Base-by-base conservation (phyloP, 2,113 vertebrate genomes). In the Toxostoma redivivum region DNA sequence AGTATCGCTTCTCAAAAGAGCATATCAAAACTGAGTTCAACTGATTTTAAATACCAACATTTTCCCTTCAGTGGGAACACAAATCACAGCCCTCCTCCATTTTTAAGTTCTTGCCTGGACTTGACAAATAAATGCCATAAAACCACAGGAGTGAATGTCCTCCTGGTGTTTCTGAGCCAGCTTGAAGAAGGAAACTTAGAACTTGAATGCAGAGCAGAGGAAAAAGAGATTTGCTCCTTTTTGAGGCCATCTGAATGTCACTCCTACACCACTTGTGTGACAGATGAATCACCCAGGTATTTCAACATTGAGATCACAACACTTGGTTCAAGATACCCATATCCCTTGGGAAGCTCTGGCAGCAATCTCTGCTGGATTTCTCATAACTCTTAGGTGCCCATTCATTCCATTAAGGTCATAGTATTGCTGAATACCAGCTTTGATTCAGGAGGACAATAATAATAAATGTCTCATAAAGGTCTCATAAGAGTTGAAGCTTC, bases 31-130 rank as follows among this genome's bases (percentile, higher is more conserved):
- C 48, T 18, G 31, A 56, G 9, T 81, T 93, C n/a, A 62, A 1
- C n/a, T 50, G 30, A 66, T 81, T 82, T 73, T 42, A 71, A 90
- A 62, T 78, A 62, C 65, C 35, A 78, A 58, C 25, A 12, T 62
- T 94, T 84, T 90, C 57, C 31, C 20, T 88, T 73, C 61, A 38
- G 16, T 71, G 48, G 65, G 48, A 67, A 30, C 30, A 86, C 48
- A 95, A 92, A 88, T 88, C 65, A 51, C 60, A 78, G 25, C 31
- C 15, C 48, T 93, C 33, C 28, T 90, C 51, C 56, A 35, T 92
- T 90, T 95, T 85, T 74, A 81, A 64, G 76, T 90, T 96, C 85
- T 91, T 94, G 47, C 64, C 72, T 95, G 69, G 64, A 37, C 71
- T 92, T 78, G 93, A 90, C 51, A 53, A 81, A 56, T 50, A 90